Evolutionary conservation across 2,888 invertebrate species (phyloP), one percentile per base, ranked within the genome.

Genomic region (Ichneumoninae sp.): DNA sequence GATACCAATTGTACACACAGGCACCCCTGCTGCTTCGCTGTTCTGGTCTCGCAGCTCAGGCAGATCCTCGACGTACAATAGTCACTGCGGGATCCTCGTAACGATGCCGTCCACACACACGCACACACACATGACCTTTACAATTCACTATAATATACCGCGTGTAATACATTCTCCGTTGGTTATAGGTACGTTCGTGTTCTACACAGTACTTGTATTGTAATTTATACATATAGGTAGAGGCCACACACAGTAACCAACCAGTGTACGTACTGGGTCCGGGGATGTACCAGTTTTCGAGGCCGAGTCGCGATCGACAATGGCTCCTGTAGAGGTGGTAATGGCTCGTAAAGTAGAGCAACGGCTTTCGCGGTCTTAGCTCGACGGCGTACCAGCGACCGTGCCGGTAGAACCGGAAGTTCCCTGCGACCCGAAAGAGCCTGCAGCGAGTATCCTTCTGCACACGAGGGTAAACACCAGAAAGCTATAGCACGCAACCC

Each of bases 281-380:
- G 22, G 44, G 57, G 74, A 74, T 70, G 71, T 82, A 65, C 68
- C 73, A 68, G 73, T 82, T 82, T 82, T 70, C 74, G 75, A 82
- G 74, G 78, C 68, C 69, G 75, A 57, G 33, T 69, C 74, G 57
- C 77, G 73, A 82, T 85, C 84, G 82, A 82, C 78, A 82, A 82
- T 78, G 78, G 82, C 52, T 19, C 44, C 74, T 63, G 82, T 60
- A 63, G 78, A 81, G 78, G 78, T 82, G 75, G 74, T 85, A 85
- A 85, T 85, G 82, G 84, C 82, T 85, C 82, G 74, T 85, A 85
- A 84, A 84, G 84, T 84, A 57, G 78, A 85, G 68, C 80, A 76
- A 83, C 85, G 73, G 66, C 76, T 65, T 78, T 82, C 73, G 82
- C 73, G 76, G 60, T 77, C 79, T 77, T 54, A 80, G 63, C 40